Evolutionary conservation across 1,140 invertebrate genomes (phyloP), one percentile per base, ranked within the genome.

Genomic region (Brachionus angularis): DNA sequence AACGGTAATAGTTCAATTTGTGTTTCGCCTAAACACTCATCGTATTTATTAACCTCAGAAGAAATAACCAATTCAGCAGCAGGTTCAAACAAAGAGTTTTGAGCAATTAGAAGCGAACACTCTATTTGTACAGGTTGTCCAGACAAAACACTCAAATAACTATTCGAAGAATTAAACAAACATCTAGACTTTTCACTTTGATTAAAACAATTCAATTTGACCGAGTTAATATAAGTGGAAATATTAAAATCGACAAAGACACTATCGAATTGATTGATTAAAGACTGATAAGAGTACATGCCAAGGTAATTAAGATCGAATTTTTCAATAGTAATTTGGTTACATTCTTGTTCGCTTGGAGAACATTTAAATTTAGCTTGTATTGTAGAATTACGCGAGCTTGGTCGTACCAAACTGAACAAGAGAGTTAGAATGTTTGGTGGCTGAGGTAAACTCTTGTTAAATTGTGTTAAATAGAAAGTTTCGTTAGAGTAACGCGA

Each of bases 291-390:
- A 3, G 29, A 16, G 47, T 67, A 67, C 1, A 23, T 34, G 2
- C 62, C 62, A 27, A 67, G 23, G 16, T 67, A 50, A 27, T 34
- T 4, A 14, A 67, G 12, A 18, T 27, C 42, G 47, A 67, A 67
- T 1, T 34, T 46, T 5, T 29, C n/a, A 29, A 67, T 18, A 29
- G 42, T 50, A 3, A 67, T 10, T 47, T 18, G 42, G 16, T 23
- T 46, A 29, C 62, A 67, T 18, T 29, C 42, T 23, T 31, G 29
- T 18, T 67, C 62, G 18, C 21, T 47, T 21, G 62, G 62, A 16
- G 47, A 67, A 27, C 62, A 67, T 33, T 34, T 67, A 27, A 67
- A 67, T 31, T 67, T 27, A 3, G 53, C 21, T 58, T 34, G 21
- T 18, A 58, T 58, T 16, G 53, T 58, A 12, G 53, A 36, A 23